These are phyloP conservation scores for Thaumatotibia leucotreta DNA, from an alignment of 1,140 invertebrate species.

Conservation along the genomic window DNA sequence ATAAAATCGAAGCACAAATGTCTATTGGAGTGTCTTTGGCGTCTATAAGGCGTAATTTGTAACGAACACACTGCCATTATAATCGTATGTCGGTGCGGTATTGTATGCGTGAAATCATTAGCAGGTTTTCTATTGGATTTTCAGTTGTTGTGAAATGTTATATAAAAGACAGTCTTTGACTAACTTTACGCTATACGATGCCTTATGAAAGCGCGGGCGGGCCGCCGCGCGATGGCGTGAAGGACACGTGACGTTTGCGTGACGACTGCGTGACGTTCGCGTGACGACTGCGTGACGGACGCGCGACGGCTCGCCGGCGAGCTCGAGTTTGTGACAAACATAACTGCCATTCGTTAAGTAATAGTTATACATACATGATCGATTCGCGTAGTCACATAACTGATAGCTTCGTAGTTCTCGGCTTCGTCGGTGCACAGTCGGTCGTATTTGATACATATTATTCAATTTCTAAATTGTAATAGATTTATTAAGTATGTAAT, in stretches of 20 bases:
- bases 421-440: slow-evolving; percentile 67
- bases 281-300: slow-evolving; percentile 26
- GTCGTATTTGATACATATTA: slow-evolving; percentile 73
- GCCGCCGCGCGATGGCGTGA: no score
- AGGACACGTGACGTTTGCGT: no score
- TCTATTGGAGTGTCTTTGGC: slow-evolving; percentile 65
- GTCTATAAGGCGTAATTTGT: slow-evolving; percentile 46
- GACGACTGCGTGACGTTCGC: no score
- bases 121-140: slow-evolving; percentile 24
- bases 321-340: slow-evolving; percentile 63
- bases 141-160: slow-evolving; percentile 22
- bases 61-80: slow-evolving; percentile 72
- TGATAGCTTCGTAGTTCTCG: slow-evolving; percentile 67
- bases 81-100: slow-evolving; percentile 55
- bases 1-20: slow-evolving; percentile 64
- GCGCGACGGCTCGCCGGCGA: slow-evolving; percentile 22
- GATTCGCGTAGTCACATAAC: slow-evolving; percentile 61
- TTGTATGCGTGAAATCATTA: slow-evolving; percentile 43
- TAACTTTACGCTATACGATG: slow-evolving; percentile 53
- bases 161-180: slow-evolving; percentile 21
- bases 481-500: slow-evolving; percentile 72
- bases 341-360: slow-evolving; percentile 75
- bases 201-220: slow-evolving; percentile 45
- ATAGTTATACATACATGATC: slow-evolving; percentile 51
- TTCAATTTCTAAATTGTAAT: slow-evolving; percentile 73